Evolutionary conservation across 2,888 invertebrate species (phyloP).

Genomic region (Arge pagana): DNA sequence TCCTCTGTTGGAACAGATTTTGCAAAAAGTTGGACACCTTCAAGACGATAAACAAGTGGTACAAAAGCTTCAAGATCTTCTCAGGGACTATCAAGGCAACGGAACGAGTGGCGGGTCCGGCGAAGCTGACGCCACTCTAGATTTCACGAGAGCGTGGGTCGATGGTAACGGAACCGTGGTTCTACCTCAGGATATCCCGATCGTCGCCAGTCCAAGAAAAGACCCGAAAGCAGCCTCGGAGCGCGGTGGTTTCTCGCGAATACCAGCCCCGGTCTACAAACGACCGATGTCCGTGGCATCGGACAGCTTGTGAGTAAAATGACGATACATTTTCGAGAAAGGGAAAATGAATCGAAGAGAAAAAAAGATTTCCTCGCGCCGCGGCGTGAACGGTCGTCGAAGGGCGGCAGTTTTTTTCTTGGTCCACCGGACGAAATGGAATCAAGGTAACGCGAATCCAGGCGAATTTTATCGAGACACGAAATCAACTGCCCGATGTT

Average conservation of each 20-base stretch:
- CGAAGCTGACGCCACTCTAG: slow-evolving; percentile 67
- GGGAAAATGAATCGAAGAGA: slow-evolving; percentile 23
- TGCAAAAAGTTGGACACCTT: slow-evolving; percentile 72
- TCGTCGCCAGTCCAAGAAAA: slow-evolving; percentile 61
- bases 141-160: slow-evolving; percentile 74
- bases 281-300: slow-evolving; percentile 52
- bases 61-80: slow-evolving; percentile 73
- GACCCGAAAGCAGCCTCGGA: slow-evolving; percentile 59
- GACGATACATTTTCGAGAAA: slow-evolving; percentile 24
- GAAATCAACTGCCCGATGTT: too few relatives aligned
- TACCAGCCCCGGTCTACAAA: slow-evolving; percentile 61
- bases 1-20: slow-evolving; percentile 72
- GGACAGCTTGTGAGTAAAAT: slow-evolving; percentile 45
- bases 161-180: slow-evolving; percentile 72
- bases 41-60: slow-evolving; percentile 76
- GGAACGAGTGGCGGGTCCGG: slow-evolving; percentile 30
- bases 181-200: slow-evolving; percentile 41
- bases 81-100: slow-evolving; percentile 63
- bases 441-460: too few relatives aligned
- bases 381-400: slow-evolving; percentile 6
- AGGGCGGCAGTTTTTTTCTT: not conserved
- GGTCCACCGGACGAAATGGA: slow-evolving; percentile 1
- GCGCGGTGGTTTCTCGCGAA: slow-evolving; percentile 58
- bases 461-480: too few relatives aligned
- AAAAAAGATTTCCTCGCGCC: too few relatives aligned